Conservation (phyloP, 2,888 invertebrate species). For the Phalera bucephala region DNA sequence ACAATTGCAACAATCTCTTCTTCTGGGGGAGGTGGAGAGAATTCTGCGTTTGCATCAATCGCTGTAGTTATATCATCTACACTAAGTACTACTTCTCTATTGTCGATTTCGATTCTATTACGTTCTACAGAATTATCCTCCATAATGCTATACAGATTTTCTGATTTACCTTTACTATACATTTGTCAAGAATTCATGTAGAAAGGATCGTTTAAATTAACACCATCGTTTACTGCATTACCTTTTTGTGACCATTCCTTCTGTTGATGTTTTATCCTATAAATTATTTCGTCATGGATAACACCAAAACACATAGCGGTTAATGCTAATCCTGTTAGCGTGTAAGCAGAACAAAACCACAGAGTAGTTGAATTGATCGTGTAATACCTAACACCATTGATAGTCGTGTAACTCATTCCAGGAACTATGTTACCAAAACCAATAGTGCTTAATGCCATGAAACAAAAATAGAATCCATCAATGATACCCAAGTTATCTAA, state of each 20-base stretch:
- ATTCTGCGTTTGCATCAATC: conserved; percentile 57
- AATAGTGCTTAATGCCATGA: conserved; percentile 96
- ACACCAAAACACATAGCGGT: conserved; percentile 96
- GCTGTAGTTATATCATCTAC: conserved; percentile 74
- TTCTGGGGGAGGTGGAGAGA: conserved; percentile 68
- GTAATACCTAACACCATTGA: conserved; percentile 78
- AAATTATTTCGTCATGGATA: conserved; percentile 93
- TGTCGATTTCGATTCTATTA: conserved; percentile 74
- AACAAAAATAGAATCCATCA: conserved; percentile 97
- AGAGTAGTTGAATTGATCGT: conserved; percentile 87
- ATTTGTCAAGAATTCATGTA: conserved; percentile 90
- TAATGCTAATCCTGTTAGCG: conserved; percentile 92
- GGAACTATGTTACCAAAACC: conserved; percentile 95
- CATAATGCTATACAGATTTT: conserved; percentile 83
- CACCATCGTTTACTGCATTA: conserved; percentile 86
- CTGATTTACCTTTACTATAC: conserved; percentile 80
- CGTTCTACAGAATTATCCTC: conserved; percentile 74
- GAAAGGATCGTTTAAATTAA: conserved; percentile 85
- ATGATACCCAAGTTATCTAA: conserved; percentile 95
- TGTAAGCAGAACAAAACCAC: conserved; percentile 95
- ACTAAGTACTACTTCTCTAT: conserved; percentile 76
- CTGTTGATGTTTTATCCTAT: conserved; percentile 89
- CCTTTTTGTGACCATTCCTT: conserved; percentile 84
- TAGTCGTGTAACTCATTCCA: conserved; percentile 82
- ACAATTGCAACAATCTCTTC: conserved; percentile 79